phyloP scores from a whole-genome alignment of 1,140 invertebrate genomes.

The Piezodorus guildinii region DNA sequence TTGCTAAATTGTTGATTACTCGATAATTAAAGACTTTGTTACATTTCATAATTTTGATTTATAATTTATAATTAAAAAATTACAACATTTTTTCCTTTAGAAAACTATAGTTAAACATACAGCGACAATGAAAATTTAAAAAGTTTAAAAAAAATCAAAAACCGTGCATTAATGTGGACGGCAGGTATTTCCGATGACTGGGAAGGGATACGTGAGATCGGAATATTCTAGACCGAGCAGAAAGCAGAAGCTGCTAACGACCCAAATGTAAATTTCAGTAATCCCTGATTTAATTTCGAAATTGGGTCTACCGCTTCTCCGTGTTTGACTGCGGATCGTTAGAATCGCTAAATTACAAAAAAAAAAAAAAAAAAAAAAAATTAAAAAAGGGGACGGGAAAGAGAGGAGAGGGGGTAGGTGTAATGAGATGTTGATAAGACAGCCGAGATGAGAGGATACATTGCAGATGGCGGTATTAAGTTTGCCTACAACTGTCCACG shows the following conservation, averaged over 20 bases:
- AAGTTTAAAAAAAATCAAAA: no score
- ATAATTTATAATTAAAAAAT: no score
- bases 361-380: conserved; percentile 6
- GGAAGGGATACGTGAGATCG: no score
- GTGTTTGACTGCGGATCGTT: conserved; percentile 6
- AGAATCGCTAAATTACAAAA: conserved; percentile 6
- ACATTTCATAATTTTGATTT: no score
- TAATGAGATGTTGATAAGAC: conserved; percentile 15
- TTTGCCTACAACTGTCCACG: conserved; percentile 15
- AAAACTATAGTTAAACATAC: no score
- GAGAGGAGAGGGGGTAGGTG: not conserved
- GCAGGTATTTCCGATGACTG: no score
- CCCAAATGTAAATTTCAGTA: conserved; percentile 12
- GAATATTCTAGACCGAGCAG: not conserved
- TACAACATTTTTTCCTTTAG: no score
- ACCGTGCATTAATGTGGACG: no score
- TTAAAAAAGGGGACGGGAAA: not conserved
- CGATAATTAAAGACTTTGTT: no score
- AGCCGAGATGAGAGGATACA: not conserved
- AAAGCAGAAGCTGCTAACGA: not conserved
- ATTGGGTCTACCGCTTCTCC: not conserved
- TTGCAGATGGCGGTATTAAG: conserved; percentile 9
- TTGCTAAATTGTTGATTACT: no score
- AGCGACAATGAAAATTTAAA: no score
- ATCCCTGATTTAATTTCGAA: conserved; percentile 14